Conservation (phyloP, 2,797 vertebrate genomes). For the Macroramphosus scolopax region DNA sequence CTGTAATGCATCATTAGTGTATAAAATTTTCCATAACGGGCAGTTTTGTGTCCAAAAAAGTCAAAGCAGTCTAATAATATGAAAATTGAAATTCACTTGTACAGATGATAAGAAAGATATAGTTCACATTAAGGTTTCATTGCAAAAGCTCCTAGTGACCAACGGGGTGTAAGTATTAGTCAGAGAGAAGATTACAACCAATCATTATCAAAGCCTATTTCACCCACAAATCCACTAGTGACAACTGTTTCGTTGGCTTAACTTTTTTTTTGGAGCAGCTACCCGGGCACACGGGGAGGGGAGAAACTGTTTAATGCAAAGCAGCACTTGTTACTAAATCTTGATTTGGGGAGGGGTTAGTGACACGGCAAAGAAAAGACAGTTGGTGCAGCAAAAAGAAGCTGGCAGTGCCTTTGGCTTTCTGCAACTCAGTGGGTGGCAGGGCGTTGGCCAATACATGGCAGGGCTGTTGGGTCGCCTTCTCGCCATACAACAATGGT, state of each 20-base stretch:
- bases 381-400: constrained; percentile 59
- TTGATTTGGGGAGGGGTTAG: constrained; percentile 67
- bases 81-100: too few species aligned
- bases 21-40: too few species aligned
- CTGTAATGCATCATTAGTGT: constrained; percentile 12
- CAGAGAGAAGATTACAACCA: constrained; percentile 77
- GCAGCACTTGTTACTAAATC: constrained; percentile 71
- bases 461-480: constrained; percentile 37
- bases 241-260: constrained; percentile 78
- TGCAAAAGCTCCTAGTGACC: constrained; percentile 31
- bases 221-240: constrained; percentile 75
- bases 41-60: too few species aligned
- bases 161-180: constrained; percentile 65
- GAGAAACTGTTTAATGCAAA: constrained; percentile 66
- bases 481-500: constrained; percentile 26
- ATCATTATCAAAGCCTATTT: constrained; percentile 82
- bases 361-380: constrained; percentile 56
- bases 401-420: constrained; percentile 59
- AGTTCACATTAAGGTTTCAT: constrained; percentile 18
- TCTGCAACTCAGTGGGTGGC: constrained; percentile 58
- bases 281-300: constrained; percentile 20
- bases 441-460: constrained; percentile 59
- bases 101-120: background rate
- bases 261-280: constrained; percentile 36
- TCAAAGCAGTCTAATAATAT: too few species aligned